A percentile compares a stretch with the other conserved stretches of the same genome.
Evolutionary conservation across 1,140 invertebrate species (phyloP).

Genomic region (Heliconius himera): DNA sequence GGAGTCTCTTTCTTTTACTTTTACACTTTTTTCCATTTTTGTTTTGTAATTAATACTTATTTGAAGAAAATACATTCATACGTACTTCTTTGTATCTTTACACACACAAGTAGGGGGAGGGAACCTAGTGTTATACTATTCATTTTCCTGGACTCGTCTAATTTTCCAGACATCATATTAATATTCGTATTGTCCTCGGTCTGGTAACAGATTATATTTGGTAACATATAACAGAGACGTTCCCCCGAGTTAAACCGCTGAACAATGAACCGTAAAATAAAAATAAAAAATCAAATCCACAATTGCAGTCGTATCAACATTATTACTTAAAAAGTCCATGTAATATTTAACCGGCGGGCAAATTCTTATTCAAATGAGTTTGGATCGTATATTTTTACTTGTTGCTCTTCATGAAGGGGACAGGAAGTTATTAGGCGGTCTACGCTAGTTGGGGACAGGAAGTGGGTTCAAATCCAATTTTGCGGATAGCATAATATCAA

Average conservation of each 20-base stretch:
- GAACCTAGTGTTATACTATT: too few relatives aligned
- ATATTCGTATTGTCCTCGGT: too few relatives aligned
- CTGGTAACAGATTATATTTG: too few relatives aligned
- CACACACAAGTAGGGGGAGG: too few relatives aligned
- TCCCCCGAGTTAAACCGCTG: background rate
- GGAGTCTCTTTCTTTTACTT: too few relatives aligned
- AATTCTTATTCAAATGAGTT: conserved; percentile 46
- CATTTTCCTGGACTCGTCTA: too few relatives aligned
- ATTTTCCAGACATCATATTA: too few relatives aligned
- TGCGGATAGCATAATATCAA: background rate
- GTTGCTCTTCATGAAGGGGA: conserved; percentile 24
- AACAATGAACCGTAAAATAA: background rate
- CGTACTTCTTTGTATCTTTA: too few relatives aligned
- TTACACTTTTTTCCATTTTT: too few relatives aligned
- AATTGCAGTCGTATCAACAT: conserved; percentile 27
- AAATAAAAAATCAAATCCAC: background rate
- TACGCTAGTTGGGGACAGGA: background rate
- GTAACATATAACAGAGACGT: background rate
- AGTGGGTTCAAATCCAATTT: background rate
- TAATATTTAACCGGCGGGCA: conserved; percentile 38
- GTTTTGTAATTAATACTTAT: too few relatives aligned
- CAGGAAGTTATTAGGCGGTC: conserved; percentile 8
- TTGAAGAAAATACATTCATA: too few relatives aligned
- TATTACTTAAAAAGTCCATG: conserved; percentile 19
- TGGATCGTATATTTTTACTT: conserved; percentile 25